Conservation (phyloP, 1,140 invertebrate genomes). For the Drosophila ananassae region DNA sequence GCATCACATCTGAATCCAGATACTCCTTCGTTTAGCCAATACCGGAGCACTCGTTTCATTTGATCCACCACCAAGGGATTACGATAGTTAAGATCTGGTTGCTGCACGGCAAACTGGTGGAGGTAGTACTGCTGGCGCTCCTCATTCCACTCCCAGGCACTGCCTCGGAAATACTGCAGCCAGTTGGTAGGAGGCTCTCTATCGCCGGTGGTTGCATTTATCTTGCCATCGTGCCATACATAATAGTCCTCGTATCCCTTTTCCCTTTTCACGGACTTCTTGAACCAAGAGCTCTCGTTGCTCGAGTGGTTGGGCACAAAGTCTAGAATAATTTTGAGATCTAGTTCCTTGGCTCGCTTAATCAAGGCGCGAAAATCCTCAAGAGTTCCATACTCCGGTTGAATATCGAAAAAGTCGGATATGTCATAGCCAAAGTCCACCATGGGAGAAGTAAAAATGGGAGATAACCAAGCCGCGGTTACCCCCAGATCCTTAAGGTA, state of each 20-base stretch:
- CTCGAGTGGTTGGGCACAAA: constrained; percentile 90
- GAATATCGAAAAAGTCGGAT: constrained; percentile 88
- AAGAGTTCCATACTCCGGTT: constrained; percentile 89
- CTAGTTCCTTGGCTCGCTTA: constrained; percentile 84
- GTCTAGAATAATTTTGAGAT: constrained; percentile 79
- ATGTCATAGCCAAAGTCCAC: constrained; percentile 89
- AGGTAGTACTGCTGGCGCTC: constrained; percentile 87
- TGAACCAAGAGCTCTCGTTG: constrained; percentile 89
- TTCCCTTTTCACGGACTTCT: constrained; percentile 86
- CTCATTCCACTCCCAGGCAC: constrained; percentile 87
- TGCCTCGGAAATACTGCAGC: constrained; percentile 86
- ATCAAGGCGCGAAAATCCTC: constrained; percentile 86
- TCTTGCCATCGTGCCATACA: constrained; percentile 86
- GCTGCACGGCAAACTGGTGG: constrained; percentile 87
- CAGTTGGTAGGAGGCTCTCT: constrained; percentile 88
- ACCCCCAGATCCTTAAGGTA: constrained; percentile 86
- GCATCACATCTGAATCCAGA: constrained; percentile 90
- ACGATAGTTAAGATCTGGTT: constrained; percentile 90
- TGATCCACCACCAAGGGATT: constrained; percentile 85
- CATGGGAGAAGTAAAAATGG: constrained; percentile 88
- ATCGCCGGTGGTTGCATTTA: constrained; percentile 34
- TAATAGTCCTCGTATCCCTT: constrained; percentile 88
- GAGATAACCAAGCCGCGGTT: constrained; percentile 88
- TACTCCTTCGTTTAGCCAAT: constrained; percentile 90
- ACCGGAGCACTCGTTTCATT: constrained; percentile 86